Conservation (phyloP, 2,888 invertebrate genomes). For the Strigamia maritima region DNA sequence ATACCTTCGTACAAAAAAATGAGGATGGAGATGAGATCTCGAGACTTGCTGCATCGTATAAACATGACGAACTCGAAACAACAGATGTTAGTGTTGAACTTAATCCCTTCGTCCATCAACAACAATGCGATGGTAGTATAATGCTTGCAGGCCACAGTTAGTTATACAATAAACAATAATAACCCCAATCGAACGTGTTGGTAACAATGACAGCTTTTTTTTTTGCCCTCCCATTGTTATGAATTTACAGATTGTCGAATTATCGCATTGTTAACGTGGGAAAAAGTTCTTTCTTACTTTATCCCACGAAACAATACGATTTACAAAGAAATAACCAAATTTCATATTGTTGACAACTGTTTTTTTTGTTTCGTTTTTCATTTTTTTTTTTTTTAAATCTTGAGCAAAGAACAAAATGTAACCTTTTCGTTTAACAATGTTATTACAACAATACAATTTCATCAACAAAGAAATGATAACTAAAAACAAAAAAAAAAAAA, state of each 20-base stretch:
- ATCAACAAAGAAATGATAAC: neutral
- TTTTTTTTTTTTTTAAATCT: neutral
- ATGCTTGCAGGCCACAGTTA: neutral
- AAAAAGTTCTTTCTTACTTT: neutral
- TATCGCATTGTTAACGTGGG: neutral
- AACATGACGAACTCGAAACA: slow-evolving; percentile 13
- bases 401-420: slow-evolving; percentile 29
- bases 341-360: neutral
- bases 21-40: neutral
- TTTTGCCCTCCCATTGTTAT: neutral
- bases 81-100: neutral
- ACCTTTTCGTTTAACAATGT: slow-evolving; percentile 3
- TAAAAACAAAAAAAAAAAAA: neutral
- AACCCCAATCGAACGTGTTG: neutral
- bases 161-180: neutral
- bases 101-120: neutral
- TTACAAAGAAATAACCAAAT: neutral
- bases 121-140: neutral
- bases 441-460: neutral
- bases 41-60: slow-evolving; percentile 30
- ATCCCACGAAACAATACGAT: neutral
- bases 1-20: neutral
- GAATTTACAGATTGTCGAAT: slow-evolving; percentile 13
- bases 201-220: slow-evolving; percentile 14
- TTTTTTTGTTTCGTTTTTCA: neutral